phyloP scores from a whole-genome alignment of 1,140 invertebrate species.

The Cydia splendana region DNA sequence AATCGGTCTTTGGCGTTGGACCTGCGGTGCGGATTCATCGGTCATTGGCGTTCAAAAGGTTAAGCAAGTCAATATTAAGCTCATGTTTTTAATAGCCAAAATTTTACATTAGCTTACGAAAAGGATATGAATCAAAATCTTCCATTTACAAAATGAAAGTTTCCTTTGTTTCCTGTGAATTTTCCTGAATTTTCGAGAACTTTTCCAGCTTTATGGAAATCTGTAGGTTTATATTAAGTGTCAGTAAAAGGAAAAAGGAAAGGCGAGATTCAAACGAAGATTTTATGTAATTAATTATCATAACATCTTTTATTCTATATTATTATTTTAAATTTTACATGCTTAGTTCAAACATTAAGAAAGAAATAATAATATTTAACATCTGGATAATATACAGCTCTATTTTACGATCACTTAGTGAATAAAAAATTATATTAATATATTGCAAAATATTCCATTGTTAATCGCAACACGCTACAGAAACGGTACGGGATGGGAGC shows the following conservation, averaged over 20 bases:
- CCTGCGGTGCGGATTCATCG: too few relatives aligned
- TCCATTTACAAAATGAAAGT: too few relatives aligned
- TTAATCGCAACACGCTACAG: conserved; percentile 63
- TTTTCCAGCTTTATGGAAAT: too few relatives aligned
- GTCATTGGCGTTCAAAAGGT: too few relatives aligned
- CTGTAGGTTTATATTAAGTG: too few relatives aligned
- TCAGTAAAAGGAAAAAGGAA: conserved; percentile 42
- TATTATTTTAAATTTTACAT: conserved; percentile 80
- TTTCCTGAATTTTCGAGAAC: too few relatives aligned
- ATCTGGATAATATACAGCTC: conserved; percentile 78
- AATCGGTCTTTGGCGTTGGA: too few relatives aligned
- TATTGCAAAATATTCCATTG: conserved; percentile 77
- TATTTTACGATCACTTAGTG: conserved; percentile 73
- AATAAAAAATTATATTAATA: conserved; percentile 64
- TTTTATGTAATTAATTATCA: conserved; percentile 79
- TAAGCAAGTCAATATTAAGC: too few relatives aligned
- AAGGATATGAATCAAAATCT: too few relatives aligned
- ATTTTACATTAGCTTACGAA: too few relatives aligned
- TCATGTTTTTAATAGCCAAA: too few relatives aligned
- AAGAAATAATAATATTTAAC: conserved; percentile 79
- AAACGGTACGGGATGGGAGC: conserved; percentile 40
- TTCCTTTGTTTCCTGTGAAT: too few relatives aligned
- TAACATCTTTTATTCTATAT: conserved; percentile 80
- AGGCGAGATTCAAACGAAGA: conserved; percentile 72
- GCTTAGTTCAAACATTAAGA: conserved; percentile 79